Base-by-base conservation (phyloP, 2,113 vertebrate genomes). In the Diadophis punctatus region DNA sequence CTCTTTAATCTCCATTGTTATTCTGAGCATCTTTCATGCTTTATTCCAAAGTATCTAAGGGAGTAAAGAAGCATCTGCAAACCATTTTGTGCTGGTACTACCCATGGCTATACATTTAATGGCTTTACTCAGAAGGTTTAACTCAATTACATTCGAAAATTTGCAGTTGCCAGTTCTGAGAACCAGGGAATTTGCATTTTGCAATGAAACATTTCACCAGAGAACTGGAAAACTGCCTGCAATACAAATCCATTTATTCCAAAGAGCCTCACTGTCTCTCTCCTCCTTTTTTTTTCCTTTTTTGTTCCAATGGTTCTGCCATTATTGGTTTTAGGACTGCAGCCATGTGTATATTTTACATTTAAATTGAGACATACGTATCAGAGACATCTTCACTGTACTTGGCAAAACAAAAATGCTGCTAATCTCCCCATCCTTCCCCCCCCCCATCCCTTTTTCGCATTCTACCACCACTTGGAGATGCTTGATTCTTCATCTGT, bases 301-400 rank as follows among this genome's bases (percentile, higher is more conserved):
- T 49, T 58, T 49, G 9, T 46, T 51, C 89, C 56, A 48, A 86
- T 49, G 43, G 52, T 30, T 89, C 74, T 49, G 60, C 52, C 14
- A 92, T 84, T 48, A 34, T 43, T 85, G 52, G 43, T 89, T 92
- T 84, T 89, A 92, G 91, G 87, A 92, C 87, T 55, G 87, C 87
- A 89, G 91, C 87, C 60, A 90, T 86, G 86, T 92, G 84, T 53
- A 89, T 68, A 68, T 85, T 93, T 93, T 91, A 90, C 90, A 92
- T 95, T 90, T 52, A 92, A 90, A 95, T 94, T 89, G 93, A 95
- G 93, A 94, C 74, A 90, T 60, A 90, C 60, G 39, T 85, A 48
- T 4, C 95, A 92, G 89, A 93, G 80, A 68, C 90, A 93, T 93
- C 92, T 53, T 8, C 93, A 87, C 93, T 93, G 87, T 91, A 91